These are phyloP conservation scores for Cydia fagiglandana DNA, from an alignment of 1,140 invertebrate species.

Conservation along the genomic window DNA sequence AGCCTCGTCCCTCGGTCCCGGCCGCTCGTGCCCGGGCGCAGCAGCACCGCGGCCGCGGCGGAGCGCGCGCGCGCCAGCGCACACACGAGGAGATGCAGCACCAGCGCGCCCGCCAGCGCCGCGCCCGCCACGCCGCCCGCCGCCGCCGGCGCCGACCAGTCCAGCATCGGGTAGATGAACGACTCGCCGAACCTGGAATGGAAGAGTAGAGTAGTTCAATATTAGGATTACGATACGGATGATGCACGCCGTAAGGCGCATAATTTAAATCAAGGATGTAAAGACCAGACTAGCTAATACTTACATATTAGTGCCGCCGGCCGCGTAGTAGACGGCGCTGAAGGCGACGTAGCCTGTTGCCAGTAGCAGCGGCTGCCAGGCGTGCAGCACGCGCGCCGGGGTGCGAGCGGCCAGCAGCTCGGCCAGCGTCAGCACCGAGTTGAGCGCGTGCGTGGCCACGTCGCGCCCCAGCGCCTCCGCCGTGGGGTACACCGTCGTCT, in stretches of 20 bases:
- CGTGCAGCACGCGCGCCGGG: conserved; percentile 83
- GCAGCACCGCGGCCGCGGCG: conserved; percentile 31
- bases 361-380: conserved; percentile 84
- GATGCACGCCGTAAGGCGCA: too few relatives aligned
- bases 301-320: conserved; percentile 85
- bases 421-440: conserved; percentile 84
- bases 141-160: conserved; percentile 81
- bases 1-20: too few relatives aligned
- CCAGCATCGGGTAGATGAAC: conserved; percentile 84
- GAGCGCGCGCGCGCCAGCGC: conserved; percentile 53
- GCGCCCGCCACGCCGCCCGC: conserved; percentile 62
- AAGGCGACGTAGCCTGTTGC: background rate
- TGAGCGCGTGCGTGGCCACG: conserved; percentile 85
- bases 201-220: too few relatives aligned
- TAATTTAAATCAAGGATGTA: too few relatives aligned
- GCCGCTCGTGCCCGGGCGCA: conserved; percentile 32
- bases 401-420: conserved; percentile 85
- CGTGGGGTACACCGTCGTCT: background rate
- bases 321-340: conserved; percentile 83
- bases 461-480: conserved; percentile 79
- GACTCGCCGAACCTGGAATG: conserved; percentile 80
- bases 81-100: conserved; percentile 42
- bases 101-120: conserved; percentile 74
- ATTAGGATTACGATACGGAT: background rate
- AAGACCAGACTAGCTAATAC: conserved; percentile 35